Evolutionary conservation across 64 coral and sea anemone species (phyloP), one percentile per base, ranked within the genome.

Genomic region (Platygyra sinensis): DNA sequence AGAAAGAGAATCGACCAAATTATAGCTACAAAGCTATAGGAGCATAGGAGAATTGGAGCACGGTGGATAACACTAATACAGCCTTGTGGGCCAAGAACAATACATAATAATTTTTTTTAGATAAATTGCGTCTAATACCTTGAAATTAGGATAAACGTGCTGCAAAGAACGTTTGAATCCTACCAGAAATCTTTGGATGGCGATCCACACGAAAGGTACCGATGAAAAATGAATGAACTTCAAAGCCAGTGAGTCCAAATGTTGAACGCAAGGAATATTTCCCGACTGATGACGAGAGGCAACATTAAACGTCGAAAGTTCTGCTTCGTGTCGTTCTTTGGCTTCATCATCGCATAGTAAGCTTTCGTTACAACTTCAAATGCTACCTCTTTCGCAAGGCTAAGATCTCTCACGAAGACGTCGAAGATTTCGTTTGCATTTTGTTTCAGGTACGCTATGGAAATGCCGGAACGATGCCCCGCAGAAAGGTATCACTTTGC

Each of bases 291-390:
- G 1, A 79, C 8, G 24, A 10, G 1, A 57, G 30, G 14, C 9
- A 31, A 61, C 30, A 46, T 83, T 77, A 80, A 19, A 8, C 18
- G 20, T 18, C 52, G 16, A 30, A n/a, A 80, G 30, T 32, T 83
- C 80, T 65, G 60, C 57, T 27, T 39, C 80, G 62, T 83, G 80
- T 83, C 80, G 65, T 83, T 83, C 61, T 57, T 65, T 80, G 52
- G 8, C 78, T 50, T 50, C 36, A 31, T 50, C 18, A 31, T 60
- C 57, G 78, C 29, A 30, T 6, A 32, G 80, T 67, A 65, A 62
- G 29, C 10, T 83, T 60, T 63, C 80, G 80, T 83, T 61, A 67
- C 61, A 10, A 42, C 30, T 83, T 24, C 64, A 65, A n/a, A 16
- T 33, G 36, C 39, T 67, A 63, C 65, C 31, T 67, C 80, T 79